phyloP scores from a whole-genome alignment of 2,113 vertebrate species.

The Furnarius figulus region DNA sequence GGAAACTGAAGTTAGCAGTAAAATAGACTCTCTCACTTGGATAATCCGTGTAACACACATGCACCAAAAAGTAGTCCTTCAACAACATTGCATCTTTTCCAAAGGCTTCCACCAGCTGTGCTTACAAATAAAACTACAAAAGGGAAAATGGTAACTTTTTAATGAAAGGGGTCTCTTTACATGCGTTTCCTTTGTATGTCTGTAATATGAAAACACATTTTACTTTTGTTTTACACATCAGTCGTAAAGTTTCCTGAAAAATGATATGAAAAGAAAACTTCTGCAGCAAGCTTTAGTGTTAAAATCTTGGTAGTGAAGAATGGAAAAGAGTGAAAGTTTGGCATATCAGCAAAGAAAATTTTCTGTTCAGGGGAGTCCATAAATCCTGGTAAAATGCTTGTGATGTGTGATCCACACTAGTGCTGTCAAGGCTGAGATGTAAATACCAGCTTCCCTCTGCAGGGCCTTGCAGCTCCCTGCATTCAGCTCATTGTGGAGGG shows the following conservation, averaged over 20 bases:
- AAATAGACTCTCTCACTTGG: not conserved
- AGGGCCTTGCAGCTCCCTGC: not conserved
- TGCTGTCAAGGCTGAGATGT: constrained; percentile 13
- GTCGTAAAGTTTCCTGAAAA: not conserved
- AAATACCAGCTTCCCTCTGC: not conserved
- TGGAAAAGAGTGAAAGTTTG: not conserved
- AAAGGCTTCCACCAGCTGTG: not conserved
- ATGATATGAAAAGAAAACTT: not conserved
- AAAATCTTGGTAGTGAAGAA: not conserved
- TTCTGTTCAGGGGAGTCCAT: not conserved
- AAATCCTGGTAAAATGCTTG: constrained; percentile 32
- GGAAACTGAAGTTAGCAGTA: not conserved
- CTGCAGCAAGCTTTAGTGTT: not conserved
- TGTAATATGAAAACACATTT: not conserved
- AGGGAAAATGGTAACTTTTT: not conserved
- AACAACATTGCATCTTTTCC: not conserved
- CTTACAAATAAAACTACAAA: not conserved
- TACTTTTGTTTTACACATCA: not conserved
- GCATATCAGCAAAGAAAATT: not conserved
- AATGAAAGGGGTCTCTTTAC: not conserved
- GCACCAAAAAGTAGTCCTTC: not conserved
- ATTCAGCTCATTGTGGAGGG: not conserved
- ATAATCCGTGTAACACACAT: not conserved
- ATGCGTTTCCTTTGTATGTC: not conserved
- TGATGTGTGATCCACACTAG: not conserved